Percentiles rank a stretch among this genome's conserved stretches.
These are phyloP conservation scores for Clarias gariepinus DNA, from an alignment of 2,113 vertebrate species.

Conservation along the genomic window DNA sequence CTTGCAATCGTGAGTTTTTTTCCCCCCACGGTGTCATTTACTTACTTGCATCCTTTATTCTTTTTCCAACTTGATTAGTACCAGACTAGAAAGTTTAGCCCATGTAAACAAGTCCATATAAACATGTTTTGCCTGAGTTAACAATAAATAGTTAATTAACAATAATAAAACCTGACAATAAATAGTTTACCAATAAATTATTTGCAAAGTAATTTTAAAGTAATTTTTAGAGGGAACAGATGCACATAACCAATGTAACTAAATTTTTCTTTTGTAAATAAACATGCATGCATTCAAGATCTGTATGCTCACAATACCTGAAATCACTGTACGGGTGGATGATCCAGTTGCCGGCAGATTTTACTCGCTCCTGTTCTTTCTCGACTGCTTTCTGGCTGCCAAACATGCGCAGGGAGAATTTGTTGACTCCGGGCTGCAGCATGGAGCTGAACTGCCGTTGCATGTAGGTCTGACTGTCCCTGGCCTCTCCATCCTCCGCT, in stretches of 20 bases:
- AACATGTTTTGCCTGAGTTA: neutral
- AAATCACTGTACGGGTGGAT: slow-evolving; percentile 97
- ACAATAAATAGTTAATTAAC: too few relatives aligned
- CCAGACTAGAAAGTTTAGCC: slow-evolving; percentile 12
- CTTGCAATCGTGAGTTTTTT: neutral
- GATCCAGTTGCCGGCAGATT: slow-evolving; percentile 96
- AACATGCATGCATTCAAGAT: neutral
- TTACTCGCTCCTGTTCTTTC: slow-evolving; percentile 90
- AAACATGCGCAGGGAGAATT: slow-evolving; percentile 99
- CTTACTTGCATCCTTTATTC: neutral
- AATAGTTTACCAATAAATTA: neutral
- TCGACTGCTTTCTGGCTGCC: slow-evolving; percentile 97
- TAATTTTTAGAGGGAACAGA: neutral
- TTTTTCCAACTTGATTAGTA: too few relatives aligned
- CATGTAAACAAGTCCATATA: neutral
- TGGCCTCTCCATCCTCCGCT: slow-evolving; percentile 76
- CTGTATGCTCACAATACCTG: slow-evolving; percentile 70
- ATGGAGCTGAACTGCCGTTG: slow-evolving; percentile 93
- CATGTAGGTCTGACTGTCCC: slow-evolving; percentile 88
- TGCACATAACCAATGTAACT: neutral
- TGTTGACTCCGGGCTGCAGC: slow-evolving; percentile 96
- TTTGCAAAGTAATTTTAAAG: neutral
- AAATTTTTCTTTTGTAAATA: neutral
- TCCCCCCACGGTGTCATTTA: neutral
- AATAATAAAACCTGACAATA: too few relatives aligned